A percentile compares a stretch with the other conserved stretches of the same genome.
These are phyloP conservation scores for Lithobates pipiens DNA, from an alignment of 2,797 vertebrate species.

Conservation along the genomic window DNA sequence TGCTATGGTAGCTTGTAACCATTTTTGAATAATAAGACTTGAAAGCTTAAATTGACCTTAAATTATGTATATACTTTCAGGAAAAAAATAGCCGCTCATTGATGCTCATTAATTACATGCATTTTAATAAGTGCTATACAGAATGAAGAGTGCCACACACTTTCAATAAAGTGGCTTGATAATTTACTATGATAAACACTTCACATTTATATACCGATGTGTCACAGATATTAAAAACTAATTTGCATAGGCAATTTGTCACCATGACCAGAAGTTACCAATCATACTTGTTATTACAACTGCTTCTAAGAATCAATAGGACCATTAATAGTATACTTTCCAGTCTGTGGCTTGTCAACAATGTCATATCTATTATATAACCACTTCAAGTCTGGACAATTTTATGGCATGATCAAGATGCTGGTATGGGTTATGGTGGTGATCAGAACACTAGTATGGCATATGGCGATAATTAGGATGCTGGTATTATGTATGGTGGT, in stretches of 20 bases:
- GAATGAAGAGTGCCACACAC: neutral
- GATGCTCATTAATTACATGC: neutral
- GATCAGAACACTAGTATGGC: no score
- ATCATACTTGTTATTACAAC: neutral
- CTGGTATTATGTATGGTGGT: no score
- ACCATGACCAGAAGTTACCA: neutral
- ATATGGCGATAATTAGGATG: no score
- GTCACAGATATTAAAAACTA: neutral
- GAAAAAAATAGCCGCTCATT: neutral
- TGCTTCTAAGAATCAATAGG: neutral
- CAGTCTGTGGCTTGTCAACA: neutral
- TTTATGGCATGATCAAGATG: no score
- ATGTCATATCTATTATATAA: no score
- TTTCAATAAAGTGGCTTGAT: neutral
- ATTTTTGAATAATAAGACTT: conserved; percentile 5
- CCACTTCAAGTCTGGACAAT: no score
- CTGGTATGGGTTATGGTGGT: no score
- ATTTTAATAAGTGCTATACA: neutral
- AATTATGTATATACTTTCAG: neutral
- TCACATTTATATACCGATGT: neutral
- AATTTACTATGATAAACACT: neutral
- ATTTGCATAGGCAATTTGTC: neutral
- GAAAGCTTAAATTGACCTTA: neutral
- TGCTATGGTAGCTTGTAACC: neutral
- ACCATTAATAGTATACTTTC: neutral